Evolutionary conservation across 2,888 invertebrate species (phyloP).

Genomic region (Morpho deidamia): DNA sequence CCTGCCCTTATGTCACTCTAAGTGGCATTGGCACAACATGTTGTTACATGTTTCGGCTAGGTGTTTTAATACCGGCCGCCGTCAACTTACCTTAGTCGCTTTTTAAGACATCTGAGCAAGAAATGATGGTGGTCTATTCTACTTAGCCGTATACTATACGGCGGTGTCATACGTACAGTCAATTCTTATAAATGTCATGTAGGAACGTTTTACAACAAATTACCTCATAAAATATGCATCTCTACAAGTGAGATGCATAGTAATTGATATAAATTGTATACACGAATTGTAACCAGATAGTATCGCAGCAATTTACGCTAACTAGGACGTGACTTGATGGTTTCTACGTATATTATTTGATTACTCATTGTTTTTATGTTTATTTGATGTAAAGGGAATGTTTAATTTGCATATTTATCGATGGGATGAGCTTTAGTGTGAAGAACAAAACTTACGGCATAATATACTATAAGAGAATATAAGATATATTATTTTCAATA

Average conservation of each 20-base stretch:
- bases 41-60: no score
- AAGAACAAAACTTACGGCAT: no score
- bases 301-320: slow-evolving; percentile 18
- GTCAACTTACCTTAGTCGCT: no score
- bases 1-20: no score
- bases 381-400: background rate
- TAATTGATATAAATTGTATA: slow-evolving; percentile 3
- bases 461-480: no score
- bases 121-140: no score
- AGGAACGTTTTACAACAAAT: background rate
- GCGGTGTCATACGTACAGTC: background rate
- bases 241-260: slow-evolving; percentile 6
- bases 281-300: slow-evolving; percentile 19
- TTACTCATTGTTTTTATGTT: slow-evolving; percentile 5
- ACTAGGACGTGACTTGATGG: slow-evolving; percentile 24
- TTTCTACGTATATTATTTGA: slow-evolving; percentile 17
- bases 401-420: background rate
- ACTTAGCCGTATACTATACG: no score
- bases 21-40: no score
- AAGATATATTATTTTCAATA: no score
- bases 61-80: no score
- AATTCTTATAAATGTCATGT: background rate
- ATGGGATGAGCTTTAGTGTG: no score
- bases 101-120: no score
- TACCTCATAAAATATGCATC: slow-evolving; percentile 11